phyloP scores from a whole-genome alignment of 2,888 invertebrate species.

The Stramonita haemastoma region DNA sequence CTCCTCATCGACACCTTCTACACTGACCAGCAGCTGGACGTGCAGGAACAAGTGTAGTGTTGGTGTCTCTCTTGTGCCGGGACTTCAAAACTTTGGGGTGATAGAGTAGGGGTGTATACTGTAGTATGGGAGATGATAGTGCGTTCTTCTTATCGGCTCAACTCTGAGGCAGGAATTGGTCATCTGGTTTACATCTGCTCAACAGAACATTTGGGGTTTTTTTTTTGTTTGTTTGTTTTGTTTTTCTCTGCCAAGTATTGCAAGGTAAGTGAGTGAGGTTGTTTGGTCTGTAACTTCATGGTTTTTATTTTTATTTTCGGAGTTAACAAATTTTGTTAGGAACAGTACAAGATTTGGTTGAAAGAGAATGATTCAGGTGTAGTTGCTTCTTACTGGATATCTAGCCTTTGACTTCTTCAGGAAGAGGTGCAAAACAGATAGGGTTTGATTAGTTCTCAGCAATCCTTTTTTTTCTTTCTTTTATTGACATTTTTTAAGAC shows the following conservation, averaged over 20 bases:
- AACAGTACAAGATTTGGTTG: neutral
- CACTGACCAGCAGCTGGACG: slow-evolving; percentile 60
- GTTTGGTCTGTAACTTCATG: no score
- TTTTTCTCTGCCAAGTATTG: neutral
- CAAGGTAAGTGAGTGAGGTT: no score
- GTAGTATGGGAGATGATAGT: neutral
- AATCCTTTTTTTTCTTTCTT: no score
- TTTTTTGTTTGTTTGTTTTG: neutral
- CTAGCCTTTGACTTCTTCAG: no score
- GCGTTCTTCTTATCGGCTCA: neutral
- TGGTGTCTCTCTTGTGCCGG: neutral
- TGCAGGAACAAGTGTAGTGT: slow-evolving; percentile 55
- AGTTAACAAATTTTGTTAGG: neutral
- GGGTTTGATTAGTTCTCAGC: no score
- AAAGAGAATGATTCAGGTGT: neutral
- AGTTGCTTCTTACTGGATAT: no score
- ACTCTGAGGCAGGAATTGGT: neutral
- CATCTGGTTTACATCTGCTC: neutral
- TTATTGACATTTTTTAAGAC: no score
- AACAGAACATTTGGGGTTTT: neutral
- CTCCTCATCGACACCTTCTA: slow-evolving; percentile 65
- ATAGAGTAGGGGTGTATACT: neutral
- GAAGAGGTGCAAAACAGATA: no score
- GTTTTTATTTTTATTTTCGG: neutral
- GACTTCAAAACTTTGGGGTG: neutral